phyloP scores from a whole-genome alignment of 2,888 invertebrate genomes.

The Drosophila mulleri region DNA sequence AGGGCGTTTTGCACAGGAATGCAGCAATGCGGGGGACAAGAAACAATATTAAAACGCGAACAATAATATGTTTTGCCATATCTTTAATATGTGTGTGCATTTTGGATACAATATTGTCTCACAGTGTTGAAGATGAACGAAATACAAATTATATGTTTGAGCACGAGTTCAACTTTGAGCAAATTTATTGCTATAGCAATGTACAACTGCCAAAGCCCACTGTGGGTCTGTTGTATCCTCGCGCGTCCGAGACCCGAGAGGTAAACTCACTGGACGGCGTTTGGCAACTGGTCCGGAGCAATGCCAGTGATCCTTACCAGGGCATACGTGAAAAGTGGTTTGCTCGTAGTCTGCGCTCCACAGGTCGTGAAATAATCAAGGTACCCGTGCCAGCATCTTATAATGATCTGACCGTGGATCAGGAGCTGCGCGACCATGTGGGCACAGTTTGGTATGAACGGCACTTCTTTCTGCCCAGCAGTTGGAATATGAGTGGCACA shows the following conservation, averaged over 20 bases:
- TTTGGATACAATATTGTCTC: not conserved
- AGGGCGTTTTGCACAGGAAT: not conserved
- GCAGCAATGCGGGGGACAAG: not conserved
- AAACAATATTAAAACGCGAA: conserved; percentile 5
- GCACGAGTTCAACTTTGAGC: not conserved
- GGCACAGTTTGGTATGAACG: conserved; percentile 98
- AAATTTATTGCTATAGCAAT: conserved; percentile 31
- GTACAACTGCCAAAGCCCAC: conserved; percentile 54
- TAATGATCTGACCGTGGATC: conserved; percentile 95
- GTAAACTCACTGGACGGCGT: conserved; percentile 92
- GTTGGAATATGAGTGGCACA: conserved; percentile 87
- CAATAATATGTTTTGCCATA: not conserved
- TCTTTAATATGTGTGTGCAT: conserved; percentile 1
- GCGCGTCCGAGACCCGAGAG: conserved; percentile 93
- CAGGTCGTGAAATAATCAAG: conserved; percentile 87
- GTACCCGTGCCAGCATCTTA: conserved; percentile 99
- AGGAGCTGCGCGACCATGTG: conserved; percentile 93
- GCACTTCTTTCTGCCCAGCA: conserved; percentile 91
- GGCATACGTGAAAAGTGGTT: conserved; percentile 93
- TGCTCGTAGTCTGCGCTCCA: conserved; percentile 88
- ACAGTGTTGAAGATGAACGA: not conserved
- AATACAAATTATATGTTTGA: not conserved
- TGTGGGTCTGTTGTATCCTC: conserved; percentile 83
- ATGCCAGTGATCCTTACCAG: conserved; percentile 88
- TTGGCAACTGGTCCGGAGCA: conserved; percentile 94